phyloP scores from a whole-genome alignment of 1,140 invertebrate genomes.

The Drosophila simulans region DNA sequence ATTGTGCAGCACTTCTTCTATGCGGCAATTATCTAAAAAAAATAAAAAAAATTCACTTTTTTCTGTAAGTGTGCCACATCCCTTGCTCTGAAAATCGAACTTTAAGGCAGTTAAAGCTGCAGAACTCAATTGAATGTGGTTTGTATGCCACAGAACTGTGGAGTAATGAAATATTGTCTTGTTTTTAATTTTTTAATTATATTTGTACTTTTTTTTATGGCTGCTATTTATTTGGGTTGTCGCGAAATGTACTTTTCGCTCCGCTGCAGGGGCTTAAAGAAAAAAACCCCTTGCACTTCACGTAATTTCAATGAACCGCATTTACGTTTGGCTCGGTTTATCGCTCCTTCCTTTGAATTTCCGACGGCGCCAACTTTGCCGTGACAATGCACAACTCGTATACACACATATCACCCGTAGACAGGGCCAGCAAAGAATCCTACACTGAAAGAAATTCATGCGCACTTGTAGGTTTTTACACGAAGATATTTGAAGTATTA shows the following conservation, averaged over 20 bases:
- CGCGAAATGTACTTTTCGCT: slow-evolving; percentile 16
- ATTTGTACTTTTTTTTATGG: not conserved
- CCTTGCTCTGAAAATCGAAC: too few relatives aligned
- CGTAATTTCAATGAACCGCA: slow-evolving; percentile 79
- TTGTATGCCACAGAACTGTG: too few relatives aligned
- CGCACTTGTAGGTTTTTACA: too few relatives aligned
- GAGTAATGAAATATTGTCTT: too few relatives aligned
- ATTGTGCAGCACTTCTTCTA: not conserved
- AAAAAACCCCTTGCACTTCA: slow-evolving; percentile 35
- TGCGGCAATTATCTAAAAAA: not conserved
- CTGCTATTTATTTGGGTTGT: not conserved
- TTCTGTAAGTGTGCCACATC: too few relatives aligned
- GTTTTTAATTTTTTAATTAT: not conserved
- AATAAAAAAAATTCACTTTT: not conserved
- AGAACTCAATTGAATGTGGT: too few relatives aligned
- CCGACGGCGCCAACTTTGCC: slow-evolving; percentile 44
- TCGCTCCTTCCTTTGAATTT: slow-evolving; percentile 30
- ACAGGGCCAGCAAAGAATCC: not conserved
- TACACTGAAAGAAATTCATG: slow-evolving; percentile 1
- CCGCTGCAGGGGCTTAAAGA: not conserved
- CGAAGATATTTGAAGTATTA: not conserved
- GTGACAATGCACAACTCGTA: slow-evolving; percentile 50
- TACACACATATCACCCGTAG: slow-evolving; percentile 12
- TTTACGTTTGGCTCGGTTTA: slow-evolving; percentile 66
- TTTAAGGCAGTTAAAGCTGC: too few relatives aligned